Evolutionary conservation across 1,140 invertebrate species (phyloP), one percentile per base, ranked within the genome.

Genomic region (Caenorhabditis latens): DNA sequence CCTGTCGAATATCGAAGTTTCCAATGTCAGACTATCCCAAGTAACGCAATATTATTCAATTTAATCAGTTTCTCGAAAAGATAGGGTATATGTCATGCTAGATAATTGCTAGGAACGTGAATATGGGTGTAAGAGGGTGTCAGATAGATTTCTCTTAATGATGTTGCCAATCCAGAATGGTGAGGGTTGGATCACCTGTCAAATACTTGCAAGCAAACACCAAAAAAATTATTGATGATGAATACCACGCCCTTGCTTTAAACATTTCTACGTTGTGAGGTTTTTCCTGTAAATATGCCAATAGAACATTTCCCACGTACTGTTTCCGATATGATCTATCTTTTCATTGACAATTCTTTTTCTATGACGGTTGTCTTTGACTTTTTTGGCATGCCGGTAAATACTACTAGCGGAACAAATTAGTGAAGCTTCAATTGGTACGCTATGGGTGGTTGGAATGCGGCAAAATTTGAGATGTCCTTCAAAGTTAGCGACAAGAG

Each of bases 341-440:
- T n/a, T n/a, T 21, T n/a, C n/a, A n/a, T 9, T 65, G 16, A 13
- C 21, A 65, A 14, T 32, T 11, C 4, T 19, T 65, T 40, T 40
- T 32, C 8, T 32, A 40, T 40, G 61, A 13, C 61, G 61, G 21
- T 40, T 32, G 8, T 65, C 16, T 13, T 40, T 40, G 21, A 58
- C 57, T 65, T 13, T 65, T 40, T 32, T 40, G 61, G 32, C 61
- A 65, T 40, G 61, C 61, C 21, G 61, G 61, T 65, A 65, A 65
- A 40, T 40, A 65, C 61, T 65, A 65, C 61, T 65, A 65, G 61
- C 24, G 61, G 40, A 65, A 40, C 61, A 65, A 65, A 65, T 65
- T 65, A 65, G 61, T 65, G 61, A 65, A 40, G 61, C 61, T 65
- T 65, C 24, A 65, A 65, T 65, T 65, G 61, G 61, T 65, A 42